Conservation (phyloP, 2,113 vertebrate genomes). For the western clawed frog (Xenopus tropicalis) region UCB_Xtro_10.0 CM004443.2:87902001-87902500, state of each 20-base stretch:
- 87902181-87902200: constrained; percentile 33
- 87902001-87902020: too few species aligned
- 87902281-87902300: constrained; percentile 25
- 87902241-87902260: constrained; percentile 13
- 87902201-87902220: constrained; percentile 18
- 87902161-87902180: constrained; percentile 36
- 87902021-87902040: too few species aligned
- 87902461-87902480: not conserved
- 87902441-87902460: not conserved
- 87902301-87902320: constrained; percentile 6
- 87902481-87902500: not conserved
- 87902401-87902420: too few species aligned
- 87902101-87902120: constrained; percentile 25
- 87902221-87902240: constrained; percentile 31
- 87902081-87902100: constrained; percentile 18
- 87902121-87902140: constrained; percentile 26
- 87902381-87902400: not conserved
- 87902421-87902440: too few species aligned
- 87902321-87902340: constrained; percentile 27
- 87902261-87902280: not conserved
- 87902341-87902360: constrained; percentile 3
- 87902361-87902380: not conserved
- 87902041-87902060: not conserved
- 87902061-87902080: not conserved
- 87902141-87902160: constrained; percentile 27